Percentiles rank a stretch among this genome's conserved stretches.
Evolutionary conservation across 1,140 invertebrate species (phyloP).

Genomic region (Drosophila hydei): DNA sequence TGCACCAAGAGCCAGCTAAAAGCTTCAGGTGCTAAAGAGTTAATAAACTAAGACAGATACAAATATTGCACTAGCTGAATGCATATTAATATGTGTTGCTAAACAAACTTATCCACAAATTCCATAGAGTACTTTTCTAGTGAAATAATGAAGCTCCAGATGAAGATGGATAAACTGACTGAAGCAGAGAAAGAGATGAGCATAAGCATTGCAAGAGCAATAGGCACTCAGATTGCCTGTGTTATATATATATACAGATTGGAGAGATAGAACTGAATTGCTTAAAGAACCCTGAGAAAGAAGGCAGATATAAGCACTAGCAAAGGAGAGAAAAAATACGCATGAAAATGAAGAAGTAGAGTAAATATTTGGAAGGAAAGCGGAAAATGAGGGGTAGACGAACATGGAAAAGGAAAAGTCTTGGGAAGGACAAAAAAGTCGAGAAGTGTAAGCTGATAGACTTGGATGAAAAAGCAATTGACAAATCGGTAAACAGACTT

Average conservation of each 20-base stretch:
- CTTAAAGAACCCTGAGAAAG: too few relatives aligned
- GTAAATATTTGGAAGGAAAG: too few relatives aligned
- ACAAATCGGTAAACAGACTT: neutral
- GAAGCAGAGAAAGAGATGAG: neutral
- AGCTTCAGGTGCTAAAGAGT: constrained; percentile 5
- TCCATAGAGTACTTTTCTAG: neutral
- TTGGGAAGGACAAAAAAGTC: neutral
- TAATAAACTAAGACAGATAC: constrained; percentile 5
- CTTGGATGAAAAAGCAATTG: neutral
- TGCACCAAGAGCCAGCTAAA: neutral
- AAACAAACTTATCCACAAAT: neutral
- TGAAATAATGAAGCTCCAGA: neutral
- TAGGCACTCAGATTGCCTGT: too few relatives aligned
- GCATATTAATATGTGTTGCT: neutral
- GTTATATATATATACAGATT: too few relatives aligned
- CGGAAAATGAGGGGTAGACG: too few relatives aligned
- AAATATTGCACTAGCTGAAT: neutral
- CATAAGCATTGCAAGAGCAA: neutral
- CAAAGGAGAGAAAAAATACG: too few relatives aligned
- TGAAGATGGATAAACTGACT: neutral
- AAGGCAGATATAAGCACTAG: too few relatives aligned
- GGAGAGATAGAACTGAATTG: too few relatives aligned
- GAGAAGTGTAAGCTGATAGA: neutral
- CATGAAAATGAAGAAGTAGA: too few relatives aligned
- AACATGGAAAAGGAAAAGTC: too few relatives aligned